phyloP scores from a whole-genome alignment of 2,888 invertebrate species.

The Cryptophagus acutangulus region DNA sequence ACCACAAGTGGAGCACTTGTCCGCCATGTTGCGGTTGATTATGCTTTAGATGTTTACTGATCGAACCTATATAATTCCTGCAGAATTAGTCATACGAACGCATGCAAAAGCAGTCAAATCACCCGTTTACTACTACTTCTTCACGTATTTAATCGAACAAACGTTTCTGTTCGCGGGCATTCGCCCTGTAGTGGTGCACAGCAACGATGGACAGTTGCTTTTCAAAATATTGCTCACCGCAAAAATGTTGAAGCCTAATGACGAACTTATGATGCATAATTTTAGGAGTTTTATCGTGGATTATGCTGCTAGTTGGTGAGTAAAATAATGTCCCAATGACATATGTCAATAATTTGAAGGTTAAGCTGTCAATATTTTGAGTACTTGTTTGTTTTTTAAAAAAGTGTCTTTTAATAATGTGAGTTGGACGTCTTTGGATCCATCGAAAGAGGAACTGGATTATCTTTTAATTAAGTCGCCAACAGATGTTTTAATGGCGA shows the following conservation, averaged over 20 bases:
- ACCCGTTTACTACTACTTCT: slow-evolving; percentile 31
- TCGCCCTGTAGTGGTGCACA: slow-evolving; percentile 26
- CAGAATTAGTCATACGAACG: slow-evolving; percentile 30
- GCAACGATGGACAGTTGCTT: slow-evolving; percentile 29
- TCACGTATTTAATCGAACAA: slow-evolving; percentile 25
- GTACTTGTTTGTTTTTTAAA: no score
- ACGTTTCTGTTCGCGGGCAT: slow-evolving; percentile 19
- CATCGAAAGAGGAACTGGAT: no score
- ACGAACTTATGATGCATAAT: slow-evolving; percentile 33
- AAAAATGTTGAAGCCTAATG: slow-evolving; percentile 17
- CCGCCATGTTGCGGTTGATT: no score
- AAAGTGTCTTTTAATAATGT: no score
- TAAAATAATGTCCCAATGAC: no score
- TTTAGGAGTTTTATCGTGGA: slow-evolving; percentile 28
- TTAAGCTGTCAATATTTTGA: no score
- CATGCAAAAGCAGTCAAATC: slow-evolving; percentile 32
- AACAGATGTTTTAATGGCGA: no score
- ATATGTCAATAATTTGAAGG: no score
- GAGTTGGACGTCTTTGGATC: no score
- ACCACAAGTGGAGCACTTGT: no score
- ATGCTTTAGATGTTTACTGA: slow-evolving; percentile 63
- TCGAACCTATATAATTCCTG: slow-evolving; percentile 50
- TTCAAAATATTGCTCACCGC: slow-evolving; percentile 24
- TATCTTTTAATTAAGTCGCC: no score
- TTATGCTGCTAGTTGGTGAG: slow-evolving; percentile 32